Evolutionary conservation across 1,140 invertebrate species (phyloP), one percentile per base, ranked within the genome.

Genomic region (Orussus abietinus): DNA sequence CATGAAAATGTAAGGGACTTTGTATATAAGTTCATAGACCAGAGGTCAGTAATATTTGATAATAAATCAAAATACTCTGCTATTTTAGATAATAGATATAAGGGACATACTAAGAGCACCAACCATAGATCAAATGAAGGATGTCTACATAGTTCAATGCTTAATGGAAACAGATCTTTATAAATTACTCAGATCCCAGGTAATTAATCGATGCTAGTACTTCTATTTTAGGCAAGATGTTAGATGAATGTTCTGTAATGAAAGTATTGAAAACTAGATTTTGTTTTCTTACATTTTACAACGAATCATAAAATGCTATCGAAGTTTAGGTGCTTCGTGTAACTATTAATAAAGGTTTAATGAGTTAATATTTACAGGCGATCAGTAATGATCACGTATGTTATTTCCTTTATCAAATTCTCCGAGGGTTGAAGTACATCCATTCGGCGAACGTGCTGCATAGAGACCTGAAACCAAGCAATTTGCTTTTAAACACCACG

Each of bases 81-180:
- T 53, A 59, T 79, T 80, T 43, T 79, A 98, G 96, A 97, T 99
- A 62, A 99, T 99, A 75, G 95, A 99, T 75, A 99, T 99, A 75
- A 84, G 95, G 74, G 96, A 99, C 77, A 98, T 99, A 66, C 81
- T 99, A 69, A 81, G 94, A 58, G 88, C 96, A 49, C 83, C 86
- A 44, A 92, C 83, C 38, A 92, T 98, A 74, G 94, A 98, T 63
- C 86, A 90, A 76, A 98, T 99, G 95, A 96, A 92, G 79, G 96
- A 99, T 80, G 96, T 99, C 61, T 99, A 99, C 78, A 99, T 99
- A 73, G 96, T 99, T 49, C 96, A 99, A 71, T 98, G 95, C 80
- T 78, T 99, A 66, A 99, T 99, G 97, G 97, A 99, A 80, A 99
- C 96, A 50, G 97, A 99, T 79, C 82, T 99, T 67, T 99, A 99